Evolutionary conservation across 2,113 vertebrate species (phyloP).

Genomic region (Aleadryas rufinucha): DNA sequence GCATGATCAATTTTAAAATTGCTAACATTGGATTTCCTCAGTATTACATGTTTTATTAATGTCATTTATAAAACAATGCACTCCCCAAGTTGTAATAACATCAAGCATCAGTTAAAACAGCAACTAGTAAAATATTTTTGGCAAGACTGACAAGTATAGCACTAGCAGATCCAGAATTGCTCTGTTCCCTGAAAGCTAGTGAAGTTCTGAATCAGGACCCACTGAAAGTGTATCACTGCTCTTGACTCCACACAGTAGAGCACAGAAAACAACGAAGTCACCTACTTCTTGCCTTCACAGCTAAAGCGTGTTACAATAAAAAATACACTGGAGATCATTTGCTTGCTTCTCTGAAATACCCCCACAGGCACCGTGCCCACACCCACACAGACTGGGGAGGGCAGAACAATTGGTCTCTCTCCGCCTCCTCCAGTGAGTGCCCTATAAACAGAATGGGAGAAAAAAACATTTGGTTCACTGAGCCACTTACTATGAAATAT

Average conservation of each 20-base stretch:
- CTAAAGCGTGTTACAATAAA: neutral
- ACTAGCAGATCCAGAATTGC: neutral
- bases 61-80: neutral
- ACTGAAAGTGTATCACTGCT: neutral
- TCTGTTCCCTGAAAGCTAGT: conserved; percentile 24
- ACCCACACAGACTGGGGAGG: neutral
- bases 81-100: conserved; percentile 22
- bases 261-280: neutral
- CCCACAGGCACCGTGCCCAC: neutral
- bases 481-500: neutral
- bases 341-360: neutral
- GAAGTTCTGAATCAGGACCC: neutral
- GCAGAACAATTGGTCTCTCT: neutral
- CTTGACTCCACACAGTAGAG: neutral
- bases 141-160: conserved; percentile 2
- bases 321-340: neutral
- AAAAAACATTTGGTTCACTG: neutral
- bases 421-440: neutral
- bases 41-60: neutral
- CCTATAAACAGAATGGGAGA: neutral
- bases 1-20: neutral
- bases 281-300: neutral
- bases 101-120: conserved; percentile 27
- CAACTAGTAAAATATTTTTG: conserved; percentile 36
- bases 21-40: neutral